Evolutionary conservation across 2,888 invertebrate species (phyloP).

Genomic region (Amphimallon solstitiale): DNA sequence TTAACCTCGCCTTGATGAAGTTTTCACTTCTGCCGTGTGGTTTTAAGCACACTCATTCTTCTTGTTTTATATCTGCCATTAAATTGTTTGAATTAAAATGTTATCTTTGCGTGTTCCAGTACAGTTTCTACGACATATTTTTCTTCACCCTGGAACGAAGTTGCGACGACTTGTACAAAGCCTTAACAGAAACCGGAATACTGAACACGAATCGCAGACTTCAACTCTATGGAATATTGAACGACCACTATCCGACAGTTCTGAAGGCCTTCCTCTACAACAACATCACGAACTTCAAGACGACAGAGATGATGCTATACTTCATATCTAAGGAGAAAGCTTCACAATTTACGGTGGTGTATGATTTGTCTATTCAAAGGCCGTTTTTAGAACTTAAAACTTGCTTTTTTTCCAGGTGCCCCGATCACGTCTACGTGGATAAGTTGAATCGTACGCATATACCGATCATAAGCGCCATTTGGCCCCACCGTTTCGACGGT

Average conservation of each 20-base stretch:
- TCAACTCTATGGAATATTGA: conserved; percentile 31
- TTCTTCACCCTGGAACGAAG: conserved; percentile 52
- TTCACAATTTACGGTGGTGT: conserved; percentile 28
- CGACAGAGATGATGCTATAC: conserved; percentile 29
- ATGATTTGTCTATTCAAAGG: conserved; percentile 15
- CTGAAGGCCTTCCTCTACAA: conserved; percentile 19
- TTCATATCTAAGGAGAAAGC: conserved; percentile 28
- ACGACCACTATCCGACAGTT: conserved; percentile 32
- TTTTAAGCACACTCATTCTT: too few relatives aligned
- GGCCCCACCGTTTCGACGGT: conserved; percentile 47
- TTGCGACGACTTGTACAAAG: conserved; percentile 45
- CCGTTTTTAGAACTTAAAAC: conserved; percentile 2
- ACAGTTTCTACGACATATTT: conserved; percentile 48
- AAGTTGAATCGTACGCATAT: conserved; percentile 39
- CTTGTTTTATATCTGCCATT: too few relatives aligned
- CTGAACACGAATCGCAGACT: conserved; percentile 8
- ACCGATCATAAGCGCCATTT: conserved; percentile 42
- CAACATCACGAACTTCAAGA: conserved; percentile 24
- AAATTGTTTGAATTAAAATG: too few relatives aligned
- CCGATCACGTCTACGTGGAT: conserved; percentile 40
- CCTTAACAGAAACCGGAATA: conserved; percentile 46
- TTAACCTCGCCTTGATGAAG: too few relatives aligned
- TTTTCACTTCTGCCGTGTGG: too few relatives aligned
- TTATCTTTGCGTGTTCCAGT: conserved; percentile 20
- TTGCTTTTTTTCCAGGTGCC: conserved; percentile 30